phyloP scores from a whole-genome alignment of 2,797 vertebrate genomes.

The Muscicapa comitata region DNA sequence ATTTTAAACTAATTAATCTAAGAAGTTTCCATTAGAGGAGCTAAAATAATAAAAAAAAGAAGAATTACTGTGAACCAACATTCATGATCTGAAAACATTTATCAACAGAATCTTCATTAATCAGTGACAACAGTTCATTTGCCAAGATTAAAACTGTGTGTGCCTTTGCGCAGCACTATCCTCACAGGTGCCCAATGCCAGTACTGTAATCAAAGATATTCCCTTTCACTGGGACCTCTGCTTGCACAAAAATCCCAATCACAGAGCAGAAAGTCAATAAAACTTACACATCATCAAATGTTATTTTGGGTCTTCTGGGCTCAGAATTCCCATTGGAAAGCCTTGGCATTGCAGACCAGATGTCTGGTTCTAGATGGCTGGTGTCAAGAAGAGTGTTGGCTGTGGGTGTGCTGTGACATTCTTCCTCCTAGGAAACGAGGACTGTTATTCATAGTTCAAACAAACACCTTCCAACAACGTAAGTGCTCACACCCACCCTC shows the following conservation, averaged over 20 bases:
- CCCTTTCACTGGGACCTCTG: not conserved
- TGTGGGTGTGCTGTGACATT: slow-evolving; percentile 77
- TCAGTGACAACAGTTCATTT: slow-evolving; percentile 40
- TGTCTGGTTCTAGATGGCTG: slow-evolving; percentile 83
- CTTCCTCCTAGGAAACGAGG: slow-evolving; percentile 81
- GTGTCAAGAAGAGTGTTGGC: slow-evolving; percentile 84
- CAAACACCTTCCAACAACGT: not conserved
- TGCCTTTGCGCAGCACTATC: not conserved
- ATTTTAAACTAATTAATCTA: slow-evolving; percentile 18
- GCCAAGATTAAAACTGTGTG: slow-evolving; percentile 31
- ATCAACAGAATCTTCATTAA: slow-evolving; percentile 42
- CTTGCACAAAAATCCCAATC: not conserved
- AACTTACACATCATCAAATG: slow-evolving; percentile 91
- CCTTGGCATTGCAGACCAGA: slow-evolving; percentile 81
- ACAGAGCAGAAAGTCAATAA: not conserved
- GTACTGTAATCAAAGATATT: not conserved
- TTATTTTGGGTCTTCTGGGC: slow-evolving; percentile 86
- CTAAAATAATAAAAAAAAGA: not conserved
- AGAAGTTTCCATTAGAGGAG: slow-evolving; percentile 13
- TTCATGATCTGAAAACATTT: slow-evolving; percentile 45
- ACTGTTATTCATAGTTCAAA: not conserved
- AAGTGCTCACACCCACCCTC: not conserved
- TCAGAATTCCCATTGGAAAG: slow-evolving; percentile 81
- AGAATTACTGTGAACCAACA: not conserved
- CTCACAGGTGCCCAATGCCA: not conserved